Percentiles rank a stretch among this genome's conserved stretches.
Evolutionary conservation across 2,797 vertebrate genomes (phyloP).

Genomic region (Smutsia temminckii): DNA sequence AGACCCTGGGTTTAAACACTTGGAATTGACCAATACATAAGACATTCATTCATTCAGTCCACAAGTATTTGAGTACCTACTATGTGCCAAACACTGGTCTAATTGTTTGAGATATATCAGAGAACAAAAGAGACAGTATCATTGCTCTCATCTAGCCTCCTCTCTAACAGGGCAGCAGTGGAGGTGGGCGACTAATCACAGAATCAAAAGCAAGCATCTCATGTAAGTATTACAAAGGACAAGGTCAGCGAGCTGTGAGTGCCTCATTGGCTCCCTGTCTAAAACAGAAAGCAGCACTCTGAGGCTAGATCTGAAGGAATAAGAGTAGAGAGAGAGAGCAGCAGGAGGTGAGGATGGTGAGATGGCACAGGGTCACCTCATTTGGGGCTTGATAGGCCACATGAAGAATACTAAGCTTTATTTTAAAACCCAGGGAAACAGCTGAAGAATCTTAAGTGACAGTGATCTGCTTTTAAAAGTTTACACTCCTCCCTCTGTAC

Average conservation of each 20-base stretch:
- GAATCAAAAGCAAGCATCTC: background rate
- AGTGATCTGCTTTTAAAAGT: background rate
- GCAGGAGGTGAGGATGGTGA: background rate
- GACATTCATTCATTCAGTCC: background rate
- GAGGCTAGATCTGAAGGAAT: background rate
- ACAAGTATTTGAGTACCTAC: background rate
- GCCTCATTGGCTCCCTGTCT: background rate
- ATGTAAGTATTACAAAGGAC: background rate
- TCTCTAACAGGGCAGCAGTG: background rate
- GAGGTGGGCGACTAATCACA: background rate
- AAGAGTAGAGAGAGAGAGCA: background rate
- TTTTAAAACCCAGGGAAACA: background rate
- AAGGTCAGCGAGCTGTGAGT: background rate
- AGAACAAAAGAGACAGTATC: background rate
- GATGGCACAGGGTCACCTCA: background rate
- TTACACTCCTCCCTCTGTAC: background rate
- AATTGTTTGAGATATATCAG: constrained; percentile 12
- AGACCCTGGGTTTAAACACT: background rate
- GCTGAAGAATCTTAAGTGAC: background rate
- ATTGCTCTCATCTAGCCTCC: background rate
- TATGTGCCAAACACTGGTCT: background rate
- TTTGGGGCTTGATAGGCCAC: background rate
- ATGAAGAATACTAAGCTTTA: background rate
- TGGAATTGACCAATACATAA: background rate
- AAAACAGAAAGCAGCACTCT: background rate